Percentiles rank a stretch among this genome's conserved stretches.
phyloP scores from a whole-genome alignment of 2,113 vertebrate genomes.

The Pomatorhinus ruficollis region DNA sequence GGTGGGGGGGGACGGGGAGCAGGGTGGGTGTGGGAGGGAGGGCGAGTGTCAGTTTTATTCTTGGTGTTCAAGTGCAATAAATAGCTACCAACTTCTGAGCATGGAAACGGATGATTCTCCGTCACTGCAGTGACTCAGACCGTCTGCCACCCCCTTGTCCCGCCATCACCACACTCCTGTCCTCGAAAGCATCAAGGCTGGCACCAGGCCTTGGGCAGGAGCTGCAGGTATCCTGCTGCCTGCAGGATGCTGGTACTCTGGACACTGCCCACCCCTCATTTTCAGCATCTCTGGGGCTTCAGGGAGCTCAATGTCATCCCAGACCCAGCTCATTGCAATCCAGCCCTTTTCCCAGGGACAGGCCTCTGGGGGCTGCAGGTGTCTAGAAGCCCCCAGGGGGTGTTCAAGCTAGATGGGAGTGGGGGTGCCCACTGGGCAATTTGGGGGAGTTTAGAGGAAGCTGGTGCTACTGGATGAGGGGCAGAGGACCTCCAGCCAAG shows the following conservation, averaged over 20 bases:
- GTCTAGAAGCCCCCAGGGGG: neutral
- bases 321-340: neutral
- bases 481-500: neutral
- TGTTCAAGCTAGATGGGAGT: neutral
- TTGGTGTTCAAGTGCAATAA: slow-evolving; percentile 87
- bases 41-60: slow-evolving; percentile 79
- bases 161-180: neutral
- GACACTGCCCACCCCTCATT: neutral
- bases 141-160: neutral
- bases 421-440: neutral
- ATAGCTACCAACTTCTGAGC: slow-evolving; percentile 79
- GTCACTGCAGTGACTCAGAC: slow-evolving; percentile 45
- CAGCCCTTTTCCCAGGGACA: neutral
- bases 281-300: neutral
- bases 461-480: neutral
- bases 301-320: neutral
- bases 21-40: slow-evolving; percentile 34
- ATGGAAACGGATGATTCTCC: slow-evolving; percentile 54
- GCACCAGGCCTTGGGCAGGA: neutral
- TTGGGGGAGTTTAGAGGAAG: neutral
- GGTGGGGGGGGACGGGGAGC: neutral
- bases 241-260: neutral
- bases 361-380: neutral
- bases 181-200: neutral
- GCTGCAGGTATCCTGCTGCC: neutral